Base-by-base conservation (phyloP, 2,113 vertebrate genomes). In the Entelurus aequoreus region DNA sequence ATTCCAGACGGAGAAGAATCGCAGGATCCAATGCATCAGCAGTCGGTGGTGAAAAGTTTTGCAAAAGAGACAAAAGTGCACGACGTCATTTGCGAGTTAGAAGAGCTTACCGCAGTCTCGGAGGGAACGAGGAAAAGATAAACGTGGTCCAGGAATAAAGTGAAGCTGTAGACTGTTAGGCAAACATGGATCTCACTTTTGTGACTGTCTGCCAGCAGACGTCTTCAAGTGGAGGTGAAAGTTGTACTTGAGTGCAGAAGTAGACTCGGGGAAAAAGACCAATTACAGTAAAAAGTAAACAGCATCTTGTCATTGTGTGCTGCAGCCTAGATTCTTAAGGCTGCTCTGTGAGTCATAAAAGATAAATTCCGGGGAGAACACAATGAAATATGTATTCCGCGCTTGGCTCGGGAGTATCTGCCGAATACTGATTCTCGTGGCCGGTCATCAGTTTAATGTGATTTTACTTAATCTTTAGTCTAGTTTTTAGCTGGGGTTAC, bases 71-170 rank as follows among this genome's bases (percentile, higher is more conserved):
- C 38, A 42, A 44, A 56, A 62, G n/a, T 56, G 78, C 61, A 72
- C 69, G 66, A 71, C 42, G 72, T 13, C 50, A 16, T 59, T 57
- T 63, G 65, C 54, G 40, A 60, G 63, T 48, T 46, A 46, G 42
- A 46, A 44, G 21, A 35, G 46, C 61, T 15, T 40, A 62, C 60
- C 52, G 54, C 14, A 65, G 42, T 72, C 76, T 75, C 60, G 9
- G 46, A 66, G 71, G 38, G 65, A 62, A 68, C 59, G 65, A 69
- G 72, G 53, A 37, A 6, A 54, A 53, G n/a, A 59, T 47, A 47
- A 61, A 60, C 38, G 19, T 66, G 49, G 62, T 54, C 46, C 46
- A 35, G 42, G 38, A 46, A 67, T 28, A 66, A 48, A 62, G 2
- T 5, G 54, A 0, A 12, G 64, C 46, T n/a, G 12, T 6, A 21